Percentiles rank a stretch among this genome's conserved stretches.
Conservation (phyloP, 2,113 vertebrate genomes). For the Lasiurus cinereus region DNA sequence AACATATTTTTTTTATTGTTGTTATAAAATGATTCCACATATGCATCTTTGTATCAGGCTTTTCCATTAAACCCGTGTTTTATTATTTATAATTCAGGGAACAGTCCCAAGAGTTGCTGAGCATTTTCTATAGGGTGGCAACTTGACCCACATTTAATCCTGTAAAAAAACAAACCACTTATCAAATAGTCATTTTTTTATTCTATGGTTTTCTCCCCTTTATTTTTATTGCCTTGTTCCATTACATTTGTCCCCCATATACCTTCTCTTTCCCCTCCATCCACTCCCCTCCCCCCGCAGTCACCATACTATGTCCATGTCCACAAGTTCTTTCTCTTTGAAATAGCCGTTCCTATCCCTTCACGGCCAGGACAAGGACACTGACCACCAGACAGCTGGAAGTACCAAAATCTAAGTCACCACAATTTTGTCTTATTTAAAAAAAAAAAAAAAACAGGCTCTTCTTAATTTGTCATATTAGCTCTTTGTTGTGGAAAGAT, state of each 20-base stretch:
- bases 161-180: background rate
- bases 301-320: background rate
- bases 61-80: constrained; percentile 13
- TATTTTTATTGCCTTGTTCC: background rate
- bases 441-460: background rate
- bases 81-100: constrained; percentile 10
- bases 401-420: background rate
- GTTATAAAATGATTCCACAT: constrained; percentile 46
- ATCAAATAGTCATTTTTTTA: background rate
- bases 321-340: background rate
- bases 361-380: background rate
- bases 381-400: background rate
- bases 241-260: background rate
- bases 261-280: background rate
- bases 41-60: background rate
- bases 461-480: constrained; percentile 26
- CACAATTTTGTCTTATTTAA: background rate
- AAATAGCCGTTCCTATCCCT: background rate
- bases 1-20: constrained; percentile 27
- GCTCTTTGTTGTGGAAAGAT: constrained; percentile 10
- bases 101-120: background rate
- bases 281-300: no score
- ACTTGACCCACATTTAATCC: constrained; percentile 4
- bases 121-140: background rate
- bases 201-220: background rate